Evolutionary conservation across 2,797 vertebrate species (phyloP).

Genomic region (Trachurus trachurus): DNA sequence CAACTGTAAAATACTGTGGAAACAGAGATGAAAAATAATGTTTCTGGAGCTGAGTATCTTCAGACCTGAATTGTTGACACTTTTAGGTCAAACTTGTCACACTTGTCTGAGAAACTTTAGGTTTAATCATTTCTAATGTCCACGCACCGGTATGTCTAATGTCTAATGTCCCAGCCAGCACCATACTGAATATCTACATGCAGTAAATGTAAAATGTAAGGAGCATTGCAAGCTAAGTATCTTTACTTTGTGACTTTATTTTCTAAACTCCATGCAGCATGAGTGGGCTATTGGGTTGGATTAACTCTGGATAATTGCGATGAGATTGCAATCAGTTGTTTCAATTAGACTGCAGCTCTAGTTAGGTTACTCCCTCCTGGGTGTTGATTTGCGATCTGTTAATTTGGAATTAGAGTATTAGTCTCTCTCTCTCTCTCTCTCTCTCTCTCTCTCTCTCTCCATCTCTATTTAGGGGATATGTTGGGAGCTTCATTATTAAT

Average conservation of each 20-base stretch:
- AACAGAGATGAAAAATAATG: too few species aligned
- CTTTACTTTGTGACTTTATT: slow-evolving; percentile 43
- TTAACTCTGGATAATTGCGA: slow-evolving; percentile 68
- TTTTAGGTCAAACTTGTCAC: too few species aligned
- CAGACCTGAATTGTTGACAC: not conserved
- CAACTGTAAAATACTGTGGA: not conserved
- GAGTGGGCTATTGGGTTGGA: slow-evolving; percentile 52
- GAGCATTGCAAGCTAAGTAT: not conserved
- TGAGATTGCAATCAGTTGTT: slow-evolving; percentile 74
- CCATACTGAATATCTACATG: not conserved
- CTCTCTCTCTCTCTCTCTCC: not conserved
- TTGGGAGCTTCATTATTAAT: slow-evolving; percentile 23
- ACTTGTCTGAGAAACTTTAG: too few species aligned
- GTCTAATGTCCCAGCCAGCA: too few species aligned
- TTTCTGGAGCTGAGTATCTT: not conserved
- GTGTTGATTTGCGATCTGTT: slow-evolving; percentile 60
- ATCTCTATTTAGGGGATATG: not conserved
- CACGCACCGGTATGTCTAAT: too few species aligned
- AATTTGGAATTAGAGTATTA: slow-evolving; percentile 60
- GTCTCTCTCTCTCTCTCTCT: slow-evolving; percentile 15
- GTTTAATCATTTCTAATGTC: too few species aligned
- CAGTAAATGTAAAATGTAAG: slow-evolving; percentile 6
- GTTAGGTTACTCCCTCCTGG: slow-evolving; percentile 45
- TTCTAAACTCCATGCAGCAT: slow-evolving; percentile 31
- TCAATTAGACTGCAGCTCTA: slow-evolving; percentile 67